phyloP scores from a whole-genome alignment of 2,888 invertebrate species.

The Biston betularia region DNA sequence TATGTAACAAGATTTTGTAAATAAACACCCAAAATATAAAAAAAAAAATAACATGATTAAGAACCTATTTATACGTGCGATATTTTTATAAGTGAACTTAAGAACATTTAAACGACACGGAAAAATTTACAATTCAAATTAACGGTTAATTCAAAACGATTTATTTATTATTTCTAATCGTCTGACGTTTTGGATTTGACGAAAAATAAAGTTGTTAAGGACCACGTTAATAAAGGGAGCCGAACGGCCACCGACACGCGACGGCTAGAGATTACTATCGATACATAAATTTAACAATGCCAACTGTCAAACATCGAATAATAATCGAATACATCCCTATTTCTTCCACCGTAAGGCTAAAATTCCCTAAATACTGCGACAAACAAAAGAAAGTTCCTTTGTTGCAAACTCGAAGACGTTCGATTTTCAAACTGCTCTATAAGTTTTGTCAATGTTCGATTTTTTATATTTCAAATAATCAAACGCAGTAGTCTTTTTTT shows the following conservation, averaged over 20 bases:
- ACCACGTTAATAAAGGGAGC: conserved; percentile 60
- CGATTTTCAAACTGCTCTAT: conserved; percentile 61
- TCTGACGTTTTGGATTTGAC: conserved; percentile 67
- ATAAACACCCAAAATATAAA: not conserved
- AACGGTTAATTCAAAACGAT: conserved; percentile 64
- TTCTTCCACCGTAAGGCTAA: conserved; percentile 35
- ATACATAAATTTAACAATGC: conserved; percentile 63
- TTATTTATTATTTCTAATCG: conserved; percentile 64
- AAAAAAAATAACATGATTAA: not conserved
- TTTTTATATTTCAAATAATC: conserved; percentile 26
- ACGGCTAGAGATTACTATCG: conserved; percentile 73
- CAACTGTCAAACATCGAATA: conserved; percentile 52
- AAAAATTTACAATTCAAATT: conserved; percentile 77
- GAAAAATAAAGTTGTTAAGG: conserved; percentile 80
- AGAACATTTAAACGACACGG: conserved; percentile 53
- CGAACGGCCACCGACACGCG: conserved; percentile 69
- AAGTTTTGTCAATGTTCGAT: conserved; percentile 33
- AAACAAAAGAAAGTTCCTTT: conserved; percentile 39
- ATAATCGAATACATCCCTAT: conserved; percentile 56
- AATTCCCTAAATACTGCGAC: conserved; percentile 24
- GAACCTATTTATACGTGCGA: not conserved
- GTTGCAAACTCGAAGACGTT: conserved; percentile 57
- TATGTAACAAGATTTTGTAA: no score
- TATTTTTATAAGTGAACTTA: not conserved
- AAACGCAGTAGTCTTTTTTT: conserved; percentile 14